These are phyloP conservation scores for Epinephelus lanceolatus DNA, from an alignment of 2,113 vertebrate genomes.

Conservation along the genomic window DNA sequence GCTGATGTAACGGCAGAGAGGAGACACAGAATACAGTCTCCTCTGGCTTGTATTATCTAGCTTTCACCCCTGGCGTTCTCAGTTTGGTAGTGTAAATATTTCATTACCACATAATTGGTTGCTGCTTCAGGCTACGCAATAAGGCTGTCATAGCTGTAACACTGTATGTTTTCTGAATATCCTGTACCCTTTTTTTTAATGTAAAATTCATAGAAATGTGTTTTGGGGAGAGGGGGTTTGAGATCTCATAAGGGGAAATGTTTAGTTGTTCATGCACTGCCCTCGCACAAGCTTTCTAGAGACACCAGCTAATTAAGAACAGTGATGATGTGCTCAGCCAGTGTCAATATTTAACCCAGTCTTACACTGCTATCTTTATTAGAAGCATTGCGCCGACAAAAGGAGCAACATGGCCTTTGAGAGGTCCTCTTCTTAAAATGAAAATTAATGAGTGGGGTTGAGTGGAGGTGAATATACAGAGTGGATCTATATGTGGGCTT, in stretches of 20 bases:
- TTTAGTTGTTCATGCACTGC: conserved; percentile 72
- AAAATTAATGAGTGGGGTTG: conserved; percentile 83
- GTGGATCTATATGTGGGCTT: conserved; percentile 78
- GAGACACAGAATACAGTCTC: conserved; percentile 71
- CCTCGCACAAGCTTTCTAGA: conserved; percentile 61
- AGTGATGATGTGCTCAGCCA: conserved; percentile 78
- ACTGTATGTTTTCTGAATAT: conserved; percentile 75
- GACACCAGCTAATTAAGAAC: conserved; percentile 80
- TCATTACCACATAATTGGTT: conserved; percentile 87
- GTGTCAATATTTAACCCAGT: conserved; percentile 87
- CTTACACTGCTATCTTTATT: conserved; percentile 81
- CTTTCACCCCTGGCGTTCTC: conserved; percentile 84
- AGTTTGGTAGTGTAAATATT: conserved; percentile 87
- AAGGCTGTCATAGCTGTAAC: conserved; percentile 75
- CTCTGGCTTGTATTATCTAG: conserved; percentile 81
- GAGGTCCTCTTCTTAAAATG: conserved; percentile 84
- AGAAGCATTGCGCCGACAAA: conserved; percentile 76
- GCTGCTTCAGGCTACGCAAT: conserved; percentile 85
- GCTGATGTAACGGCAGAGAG: conserved; percentile 56
- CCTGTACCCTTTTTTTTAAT: conserved; percentile 74
- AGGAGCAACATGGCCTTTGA: conserved; percentile 77
- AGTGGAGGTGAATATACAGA: conserved; percentile 75
- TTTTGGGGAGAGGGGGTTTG: conserved; percentile 66
- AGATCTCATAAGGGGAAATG: conserved; percentile 71
- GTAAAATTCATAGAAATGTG: conserved; percentile 82